phyloP scores from a whole-genome alignment of 1,140 invertebrate species.

The Bombus pyrosoma region DNA sequence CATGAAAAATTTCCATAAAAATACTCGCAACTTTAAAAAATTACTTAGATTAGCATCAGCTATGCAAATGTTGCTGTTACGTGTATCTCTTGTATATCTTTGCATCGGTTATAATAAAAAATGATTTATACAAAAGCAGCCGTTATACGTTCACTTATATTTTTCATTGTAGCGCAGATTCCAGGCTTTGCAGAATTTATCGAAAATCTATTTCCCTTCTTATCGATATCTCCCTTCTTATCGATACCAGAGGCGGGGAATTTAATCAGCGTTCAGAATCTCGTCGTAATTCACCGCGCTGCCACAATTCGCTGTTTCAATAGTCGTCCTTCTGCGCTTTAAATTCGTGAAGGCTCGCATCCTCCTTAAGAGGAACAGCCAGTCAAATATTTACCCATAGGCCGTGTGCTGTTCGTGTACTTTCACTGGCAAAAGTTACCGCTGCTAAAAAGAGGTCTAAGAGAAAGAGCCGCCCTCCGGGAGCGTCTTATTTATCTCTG shows the following conservation, averaged over 20 bases:
- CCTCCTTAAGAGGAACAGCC: neutral
- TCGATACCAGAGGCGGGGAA: neutral
- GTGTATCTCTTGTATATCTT: too few relatives aligned
- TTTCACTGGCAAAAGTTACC: neutral
- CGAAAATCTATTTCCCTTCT: neutral
- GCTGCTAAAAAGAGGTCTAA: neutral
- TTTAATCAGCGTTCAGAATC: neutral
- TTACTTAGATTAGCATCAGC: too few relatives aligned
- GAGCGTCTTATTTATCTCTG: conserved; percentile 2
- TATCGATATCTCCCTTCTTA: neutral
- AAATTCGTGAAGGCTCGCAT: neutral
- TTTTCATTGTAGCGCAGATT: neutral
- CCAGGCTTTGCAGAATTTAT: neutral
- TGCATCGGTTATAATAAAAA: neutral
- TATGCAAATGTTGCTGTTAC: too few relatives aligned
- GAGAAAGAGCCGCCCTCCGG: neutral
- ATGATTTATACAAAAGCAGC: neutral
- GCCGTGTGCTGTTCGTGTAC: neutral
- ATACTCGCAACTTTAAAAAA: too few relatives aligned
- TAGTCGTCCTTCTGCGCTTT: neutral
- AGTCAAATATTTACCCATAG: conserved; percentile 3
- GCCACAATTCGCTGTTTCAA: neutral
- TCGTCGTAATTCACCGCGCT: neutral
- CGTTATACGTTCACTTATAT: neutral
- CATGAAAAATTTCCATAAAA: too few relatives aligned